A percentile compares a stretch with the other conserved stretches of the same genome.
Evolutionary conservation across 1,140 invertebrate genomes (phyloP).

Genomic region (Caenorhabditis tropicalis): DNA sequence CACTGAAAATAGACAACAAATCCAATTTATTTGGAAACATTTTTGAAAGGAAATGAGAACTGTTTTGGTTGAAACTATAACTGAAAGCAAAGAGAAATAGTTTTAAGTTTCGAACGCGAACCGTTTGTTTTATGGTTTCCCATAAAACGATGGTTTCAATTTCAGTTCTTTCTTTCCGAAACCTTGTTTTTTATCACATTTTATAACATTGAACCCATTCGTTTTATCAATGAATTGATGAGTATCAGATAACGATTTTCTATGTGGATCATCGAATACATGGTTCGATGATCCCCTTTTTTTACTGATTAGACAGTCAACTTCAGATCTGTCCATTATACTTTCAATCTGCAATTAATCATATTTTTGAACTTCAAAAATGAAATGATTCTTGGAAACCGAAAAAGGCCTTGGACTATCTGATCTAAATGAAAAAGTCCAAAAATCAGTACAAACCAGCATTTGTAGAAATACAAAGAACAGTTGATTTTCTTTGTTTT

Average conservation of each 20-base stretch:
- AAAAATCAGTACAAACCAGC: not conserved
- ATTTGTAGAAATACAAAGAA: not conserved
- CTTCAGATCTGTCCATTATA: no score
- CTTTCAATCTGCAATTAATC: no score
- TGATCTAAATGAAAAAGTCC: not conserved
- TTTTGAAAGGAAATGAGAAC: not conserved
- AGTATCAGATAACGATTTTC: not conserved
- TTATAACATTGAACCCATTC: not conserved
- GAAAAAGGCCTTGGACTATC: not conserved
- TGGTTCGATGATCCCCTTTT: not conserved
- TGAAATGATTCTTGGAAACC: no score
- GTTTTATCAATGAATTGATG: not conserved
- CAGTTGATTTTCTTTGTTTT: conserved; percentile 11
- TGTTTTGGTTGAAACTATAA: no score
- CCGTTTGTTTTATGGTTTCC: no score
- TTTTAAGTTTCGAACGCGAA: no score
- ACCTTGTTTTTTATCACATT: not conserved
- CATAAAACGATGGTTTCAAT: no score
- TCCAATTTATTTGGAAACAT: not conserved
- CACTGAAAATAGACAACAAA: not conserved
- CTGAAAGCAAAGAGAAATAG: no score
- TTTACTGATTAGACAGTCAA: no score
- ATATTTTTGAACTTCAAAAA: no score
- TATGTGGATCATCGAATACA: not conserved
- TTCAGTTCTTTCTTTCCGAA: not conserved